Evolutionary conservation across 2,888 invertebrate genomes (phyloP).

Genomic region (Ennomos erosarius): DNA sequence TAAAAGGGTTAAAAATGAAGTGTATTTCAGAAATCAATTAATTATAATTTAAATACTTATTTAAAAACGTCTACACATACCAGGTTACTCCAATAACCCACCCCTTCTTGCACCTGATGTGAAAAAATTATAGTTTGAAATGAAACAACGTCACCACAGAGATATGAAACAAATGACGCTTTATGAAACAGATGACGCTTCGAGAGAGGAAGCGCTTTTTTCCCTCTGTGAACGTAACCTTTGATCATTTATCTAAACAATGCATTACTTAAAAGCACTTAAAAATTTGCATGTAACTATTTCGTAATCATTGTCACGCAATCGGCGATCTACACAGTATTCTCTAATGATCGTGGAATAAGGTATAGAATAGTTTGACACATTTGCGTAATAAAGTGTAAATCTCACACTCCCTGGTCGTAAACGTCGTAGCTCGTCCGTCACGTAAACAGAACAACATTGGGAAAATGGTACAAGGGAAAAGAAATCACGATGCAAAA

Average conservation of each 20-base stretch:
- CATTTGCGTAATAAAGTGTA: constrained; percentile 55
- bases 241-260: not conserved
- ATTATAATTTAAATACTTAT: no score
- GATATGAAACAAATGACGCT: no score
- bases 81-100: no score
- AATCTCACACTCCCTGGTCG: constrained; percentile 58
- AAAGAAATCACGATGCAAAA: constrained; percentile 7
- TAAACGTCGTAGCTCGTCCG: constrained; percentile 65
- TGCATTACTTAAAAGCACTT: constrained; percentile 1
- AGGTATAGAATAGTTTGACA: constrained; percentile 44
- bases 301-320: not conserved
- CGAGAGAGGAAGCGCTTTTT: no score
- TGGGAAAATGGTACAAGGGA: constrained; percentile 17
- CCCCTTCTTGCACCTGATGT: no score
- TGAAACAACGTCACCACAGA: no score
- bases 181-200: no score
- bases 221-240: no score
- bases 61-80: no score
- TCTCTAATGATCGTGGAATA: constrained; percentile 25
- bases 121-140: no score
- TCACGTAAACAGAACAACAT: constrained; percentile 63
- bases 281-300: constrained; percentile 6
- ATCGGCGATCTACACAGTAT: constrained; percentile 24
- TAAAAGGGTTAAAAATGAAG: no score
- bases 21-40: no score